Percentiles rank a stretch among this genome's conserved stretches.
These are phyloP conservation scores for Spinus pinus DNA, from an alignment of 2,797 vertebrate genomes.

Conservation along the genomic window DNA sequence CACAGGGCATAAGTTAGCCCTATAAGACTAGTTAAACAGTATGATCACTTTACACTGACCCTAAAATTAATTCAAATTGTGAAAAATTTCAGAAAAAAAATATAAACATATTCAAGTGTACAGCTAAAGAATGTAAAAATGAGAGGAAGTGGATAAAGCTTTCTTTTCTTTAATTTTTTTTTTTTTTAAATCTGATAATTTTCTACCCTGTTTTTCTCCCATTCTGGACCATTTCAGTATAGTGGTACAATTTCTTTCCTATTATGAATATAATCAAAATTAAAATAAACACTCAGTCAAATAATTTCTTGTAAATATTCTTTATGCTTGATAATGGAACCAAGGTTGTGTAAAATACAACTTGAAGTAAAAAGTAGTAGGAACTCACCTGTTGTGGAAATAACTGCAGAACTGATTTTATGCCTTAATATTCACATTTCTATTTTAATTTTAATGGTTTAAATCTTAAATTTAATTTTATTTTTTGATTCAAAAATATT, in stretches of 20 bases:
- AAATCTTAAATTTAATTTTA: not conserved
- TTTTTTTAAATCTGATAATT: accelerated
- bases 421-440: not conserved
- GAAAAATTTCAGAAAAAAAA: not conserved
- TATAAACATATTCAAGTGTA: not conserved
- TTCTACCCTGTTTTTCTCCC: not conserved
- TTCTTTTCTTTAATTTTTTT: accelerated
- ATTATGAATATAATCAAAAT: not conserved
- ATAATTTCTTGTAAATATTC: not conserved
- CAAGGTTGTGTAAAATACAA: not conserved
- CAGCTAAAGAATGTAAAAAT: not conserved
- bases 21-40: not conserved
- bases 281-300: not conserved
- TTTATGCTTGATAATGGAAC: not conserved
- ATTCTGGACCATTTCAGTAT: not conserved
- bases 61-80: not conserved
- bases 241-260: not conserved
- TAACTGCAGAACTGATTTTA: not conserved
- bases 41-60: not conserved
- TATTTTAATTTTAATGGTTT: not conserved
- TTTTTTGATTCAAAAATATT: not conserved
- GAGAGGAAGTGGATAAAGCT: accelerated
- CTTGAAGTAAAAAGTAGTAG: not conserved
- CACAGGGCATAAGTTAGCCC: not conserved
- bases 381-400: not conserved